phyloP scores from a whole-genome alignment of 2,888 invertebrate species.

The Coremacera marginata region DNA sequence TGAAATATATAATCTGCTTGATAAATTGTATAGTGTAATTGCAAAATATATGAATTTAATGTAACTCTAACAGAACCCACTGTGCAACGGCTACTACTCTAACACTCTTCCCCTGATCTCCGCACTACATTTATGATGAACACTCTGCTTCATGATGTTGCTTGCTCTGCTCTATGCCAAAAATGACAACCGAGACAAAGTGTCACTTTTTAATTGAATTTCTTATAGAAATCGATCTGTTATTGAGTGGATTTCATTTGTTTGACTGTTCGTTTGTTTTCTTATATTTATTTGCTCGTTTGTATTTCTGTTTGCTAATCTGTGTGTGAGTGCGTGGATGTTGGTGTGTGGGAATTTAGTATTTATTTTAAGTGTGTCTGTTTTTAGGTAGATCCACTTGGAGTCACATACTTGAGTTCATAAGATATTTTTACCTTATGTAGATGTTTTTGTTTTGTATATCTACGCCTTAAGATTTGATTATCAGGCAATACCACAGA shows the following conservation, averaged over 20 bases:
- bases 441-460: neutral
- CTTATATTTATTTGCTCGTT: neutral
- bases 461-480: too few relatives aligned
- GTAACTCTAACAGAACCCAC: too few relatives aligned
- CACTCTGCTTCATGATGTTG: too few relatives aligned
- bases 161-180: too few relatives aligned
- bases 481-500: too few relatives aligned
- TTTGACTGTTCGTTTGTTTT: neutral
- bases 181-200: neutral
- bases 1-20: too few relatives aligned
- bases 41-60: too few relatives aligned
- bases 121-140: too few relatives aligned
- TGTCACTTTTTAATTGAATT: slow-evolving; percentile 1
- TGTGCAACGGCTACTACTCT: too few relatives aligned
- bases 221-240: slow-evolving; percentile 5
- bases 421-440: neutral
- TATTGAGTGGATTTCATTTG: neutral
- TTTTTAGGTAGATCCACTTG: neutral
- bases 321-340: neutral
- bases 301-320: neutral
- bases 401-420: neutral
- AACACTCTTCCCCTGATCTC: too few relatives aligned
- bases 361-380: neutral
- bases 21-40: too few relatives aligned
- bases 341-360: neutral